Evolutionary conservation across 2,797 vertebrate species (phyloP).

Genomic region (Poecilia wingei): DNA sequence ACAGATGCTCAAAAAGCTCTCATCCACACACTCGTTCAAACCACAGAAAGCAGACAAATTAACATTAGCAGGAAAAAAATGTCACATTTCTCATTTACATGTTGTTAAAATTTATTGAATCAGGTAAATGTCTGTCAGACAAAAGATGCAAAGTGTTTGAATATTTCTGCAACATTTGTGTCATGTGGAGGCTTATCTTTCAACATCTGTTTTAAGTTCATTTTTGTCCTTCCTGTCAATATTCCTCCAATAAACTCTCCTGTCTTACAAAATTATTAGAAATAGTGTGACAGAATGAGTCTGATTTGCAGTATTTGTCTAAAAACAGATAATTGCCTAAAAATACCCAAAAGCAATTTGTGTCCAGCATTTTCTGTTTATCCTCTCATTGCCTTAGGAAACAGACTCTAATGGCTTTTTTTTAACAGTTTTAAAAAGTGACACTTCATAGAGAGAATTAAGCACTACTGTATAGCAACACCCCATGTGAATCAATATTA

Average conservation of each 20-base stretch:
- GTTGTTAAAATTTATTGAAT: slow-evolving; percentile 16
- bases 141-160: neutral
- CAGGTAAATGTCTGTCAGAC: neutral
- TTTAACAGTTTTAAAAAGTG: slow-evolving; percentile 58
- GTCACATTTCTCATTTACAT: slow-evolving; percentile 22
- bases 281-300: neutral
- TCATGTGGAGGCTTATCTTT: neutral
- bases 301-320: neutral
- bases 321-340: slow-evolving; percentile 13
- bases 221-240: neutral
- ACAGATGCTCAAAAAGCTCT: slow-evolving; percentile 45
- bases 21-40: slow-evolving; percentile 24
- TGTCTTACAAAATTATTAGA: neutral
- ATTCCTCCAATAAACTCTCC: neutral
- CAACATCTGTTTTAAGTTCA: neutral
- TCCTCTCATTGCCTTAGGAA: slow-evolving; percentile 49
- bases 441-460: slow-evolving; percentile 71
- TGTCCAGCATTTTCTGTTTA: slow-evolving; percentile 35
- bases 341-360: slow-evolving; percentile 26
- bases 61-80: slow-evolving; percentile 17
- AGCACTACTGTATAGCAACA: slow-evolving; percentile 71
- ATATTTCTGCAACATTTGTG: neutral
- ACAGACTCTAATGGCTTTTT: slow-evolving; percentile 61
- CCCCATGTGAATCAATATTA: slow-evolving; percentile 80
- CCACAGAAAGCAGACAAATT: slow-evolving; percentile 25